phyloP scores from a whole-genome alignment of 2,113 vertebrate genomes.

The Gallinago media region DNA sequence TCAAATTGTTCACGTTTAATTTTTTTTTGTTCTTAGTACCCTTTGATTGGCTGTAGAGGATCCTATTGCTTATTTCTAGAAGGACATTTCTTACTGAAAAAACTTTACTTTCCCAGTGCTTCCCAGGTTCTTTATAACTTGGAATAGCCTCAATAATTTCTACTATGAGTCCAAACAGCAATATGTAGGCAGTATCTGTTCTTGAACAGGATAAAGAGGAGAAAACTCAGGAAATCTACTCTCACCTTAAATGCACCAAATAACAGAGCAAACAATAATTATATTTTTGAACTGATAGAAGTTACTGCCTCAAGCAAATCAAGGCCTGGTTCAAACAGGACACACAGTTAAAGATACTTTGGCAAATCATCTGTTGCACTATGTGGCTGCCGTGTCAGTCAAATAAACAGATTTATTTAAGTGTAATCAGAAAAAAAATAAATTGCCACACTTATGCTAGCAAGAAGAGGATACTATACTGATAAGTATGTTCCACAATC shows the following conservation, averaged over 20 bases:
- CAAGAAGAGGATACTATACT: not conserved
- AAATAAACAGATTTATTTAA: not conserved
- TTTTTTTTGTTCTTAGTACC: not conserved
- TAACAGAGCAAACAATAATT: not conserved
- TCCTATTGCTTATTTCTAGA: not conserved
- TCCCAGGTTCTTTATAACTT: not conserved
- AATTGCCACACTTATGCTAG: not conserved
- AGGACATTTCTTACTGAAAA: not conserved
- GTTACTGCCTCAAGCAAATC: not conserved
- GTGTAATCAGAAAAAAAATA: not conserved
- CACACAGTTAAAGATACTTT: not conserved
- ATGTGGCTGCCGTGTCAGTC: not conserved
- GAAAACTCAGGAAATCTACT: not conserved
- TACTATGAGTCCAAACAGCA: not conserved
- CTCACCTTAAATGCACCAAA: not conserved
- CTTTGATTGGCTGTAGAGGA: not conserved
- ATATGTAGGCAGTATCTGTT: not conserved
- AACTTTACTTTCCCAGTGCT: not conserved
- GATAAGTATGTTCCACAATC: not conserved
- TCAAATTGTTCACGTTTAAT: not conserved
- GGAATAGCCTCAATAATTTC: not conserved
- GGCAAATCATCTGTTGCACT: not conserved
- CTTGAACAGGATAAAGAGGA: not conserved
- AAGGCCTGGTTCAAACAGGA: not conserved
- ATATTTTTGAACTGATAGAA: not conserved